These are phyloP conservation scores for Arctia plantaginis DNA, from an alignment of 2,888 invertebrate species.

Conservation along the genomic window DNA sequence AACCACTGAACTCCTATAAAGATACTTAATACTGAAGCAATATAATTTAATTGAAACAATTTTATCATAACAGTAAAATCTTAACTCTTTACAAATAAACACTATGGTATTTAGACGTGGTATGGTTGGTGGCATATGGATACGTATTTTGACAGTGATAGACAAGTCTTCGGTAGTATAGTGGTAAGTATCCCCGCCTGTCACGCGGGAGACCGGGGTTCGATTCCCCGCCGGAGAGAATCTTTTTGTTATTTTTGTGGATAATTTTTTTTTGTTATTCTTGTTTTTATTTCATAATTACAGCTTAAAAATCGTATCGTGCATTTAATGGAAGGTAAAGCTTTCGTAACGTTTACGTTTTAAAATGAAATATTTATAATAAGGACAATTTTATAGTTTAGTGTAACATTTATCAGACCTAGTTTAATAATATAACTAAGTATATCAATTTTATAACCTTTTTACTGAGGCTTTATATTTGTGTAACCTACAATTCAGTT, in stretches of 20 bases:
- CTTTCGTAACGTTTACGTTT: neutral
- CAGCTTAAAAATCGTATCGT: neutral
- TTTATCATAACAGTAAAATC: too few species aligned
- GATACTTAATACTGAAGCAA: too few species aligned
- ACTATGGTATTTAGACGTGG: too few species aligned
- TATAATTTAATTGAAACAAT: too few species aligned
- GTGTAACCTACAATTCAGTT: too few species aligned
- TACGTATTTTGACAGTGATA: neutral
- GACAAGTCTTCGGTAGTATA: conserved; percentile 86
- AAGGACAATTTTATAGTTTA: too few species aligned
- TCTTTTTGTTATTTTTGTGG: conserved; percentile 29
- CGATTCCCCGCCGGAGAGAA: conserved; percentile 58
- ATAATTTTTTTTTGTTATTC: neutral
- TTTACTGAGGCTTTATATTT: too few species aligned
- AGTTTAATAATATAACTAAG: too few species aligned
- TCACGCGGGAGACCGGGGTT: conserved; percentile 82
- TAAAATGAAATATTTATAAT: neutral
- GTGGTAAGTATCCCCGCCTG: conserved; percentile 87
- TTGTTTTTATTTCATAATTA: neutral
- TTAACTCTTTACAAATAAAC: too few species aligned
- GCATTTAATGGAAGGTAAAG: neutral
- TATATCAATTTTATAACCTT: too few species aligned
- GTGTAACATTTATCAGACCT: too few species aligned
- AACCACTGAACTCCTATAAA: too few species aligned
- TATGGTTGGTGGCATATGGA: neutral